Percentiles rank a stretch among this genome's conserved stretches.
Conservation (phyloP, 2,113 vertebrate species). For the Emydocephalus ijimae region DNA sequence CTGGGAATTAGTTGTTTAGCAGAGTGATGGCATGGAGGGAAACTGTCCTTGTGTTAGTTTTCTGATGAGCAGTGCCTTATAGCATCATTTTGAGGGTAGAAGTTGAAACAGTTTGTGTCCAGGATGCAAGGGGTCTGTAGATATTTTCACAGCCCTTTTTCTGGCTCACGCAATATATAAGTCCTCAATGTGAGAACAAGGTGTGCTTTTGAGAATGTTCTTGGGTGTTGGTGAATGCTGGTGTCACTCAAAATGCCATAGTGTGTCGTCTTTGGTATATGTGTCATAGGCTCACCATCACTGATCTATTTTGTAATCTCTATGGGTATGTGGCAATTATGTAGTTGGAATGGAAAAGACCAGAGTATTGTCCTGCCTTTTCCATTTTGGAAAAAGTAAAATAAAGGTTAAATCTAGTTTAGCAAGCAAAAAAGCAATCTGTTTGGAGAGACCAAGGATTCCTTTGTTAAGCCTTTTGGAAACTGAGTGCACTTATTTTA, state of each 20-base stretch:
- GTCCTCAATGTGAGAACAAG: not conserved
- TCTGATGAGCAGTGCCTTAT: too few relatives aligned
- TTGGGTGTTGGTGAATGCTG: not conserved
- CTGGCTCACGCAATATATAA: too few relatives aligned
- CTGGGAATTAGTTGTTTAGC: too few relatives aligned
- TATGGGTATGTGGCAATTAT: not conserved
- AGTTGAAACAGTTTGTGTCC: too few relatives aligned
- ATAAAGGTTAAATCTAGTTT: not conserved
- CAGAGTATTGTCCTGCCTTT: not conserved
- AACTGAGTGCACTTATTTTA: not conserved
- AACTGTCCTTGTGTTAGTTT: too few relatives aligned
- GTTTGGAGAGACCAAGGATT: not conserved
- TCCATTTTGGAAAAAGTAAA: not conserved
- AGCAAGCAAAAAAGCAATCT: not conserved
- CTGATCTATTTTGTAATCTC: not conserved
- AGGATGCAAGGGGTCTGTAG: too few relatives aligned
- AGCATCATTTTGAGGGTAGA: too few relatives aligned
- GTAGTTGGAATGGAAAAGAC: not conserved
- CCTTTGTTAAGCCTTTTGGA: not conserved
- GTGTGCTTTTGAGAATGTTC: not conserved
- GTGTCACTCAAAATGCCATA: not conserved
- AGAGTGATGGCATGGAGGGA: too few relatives aligned
- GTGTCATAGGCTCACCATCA: not conserved
- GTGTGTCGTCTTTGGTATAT: not conserved
- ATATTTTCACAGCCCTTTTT: too few relatives aligned